Base-by-base conservation (phyloP, 1,140 invertebrate species). In the Geopemphigus sp. region DNA sequence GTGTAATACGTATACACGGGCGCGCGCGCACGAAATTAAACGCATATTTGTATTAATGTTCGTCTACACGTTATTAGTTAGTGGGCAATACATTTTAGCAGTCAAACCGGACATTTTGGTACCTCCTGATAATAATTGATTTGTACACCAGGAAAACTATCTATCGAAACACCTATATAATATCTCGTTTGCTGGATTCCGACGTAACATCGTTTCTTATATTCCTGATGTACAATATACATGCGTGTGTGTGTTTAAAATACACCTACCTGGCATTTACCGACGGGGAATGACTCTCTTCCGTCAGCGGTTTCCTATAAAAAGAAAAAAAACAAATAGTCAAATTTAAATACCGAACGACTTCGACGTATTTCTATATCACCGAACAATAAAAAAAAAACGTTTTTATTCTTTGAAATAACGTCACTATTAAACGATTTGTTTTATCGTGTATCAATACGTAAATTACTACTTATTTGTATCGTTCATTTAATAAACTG, bases 101-200 rank as follows among this genome's bases (percentile, higher is more conserved):
- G 56, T 76, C 72, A 59, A 59, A 59, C 72, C 29, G 53, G 53
- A 59, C 56, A 22, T 56, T 76, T 76, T 29, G 72, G 56, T 24
- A 54, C 53, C 72, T 76, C 32, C 72, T 26, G 72, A 45, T 76
- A 59, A 39, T 57, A 57, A 76, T 76, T 76, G 53, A 56, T 76
- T 76, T 59, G 56, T 76, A 76, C 54, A 24, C 66, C 45, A 22
- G 14, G 66, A 17, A 50, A 56, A 56, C 11, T 32, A 73, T 73
- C 26, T 19, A 19, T 56, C 14, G 70, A 56, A 73, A 56, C 70
- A 68, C 66, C 64, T 68, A 47, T 22, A 19, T 19, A 12, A 5
- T 14, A 47, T 26, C n/a, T 24, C 66, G 66, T 68, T 47, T 15
- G 64, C 6, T 11, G 12, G 14, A 29, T 68, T 68, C 32, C 39